Evolutionary conservation across 2,888 invertebrate genomes (phyloP), one percentile per base, ranked within the genome.

Genomic region (Notodonta ziczac): DNA sequence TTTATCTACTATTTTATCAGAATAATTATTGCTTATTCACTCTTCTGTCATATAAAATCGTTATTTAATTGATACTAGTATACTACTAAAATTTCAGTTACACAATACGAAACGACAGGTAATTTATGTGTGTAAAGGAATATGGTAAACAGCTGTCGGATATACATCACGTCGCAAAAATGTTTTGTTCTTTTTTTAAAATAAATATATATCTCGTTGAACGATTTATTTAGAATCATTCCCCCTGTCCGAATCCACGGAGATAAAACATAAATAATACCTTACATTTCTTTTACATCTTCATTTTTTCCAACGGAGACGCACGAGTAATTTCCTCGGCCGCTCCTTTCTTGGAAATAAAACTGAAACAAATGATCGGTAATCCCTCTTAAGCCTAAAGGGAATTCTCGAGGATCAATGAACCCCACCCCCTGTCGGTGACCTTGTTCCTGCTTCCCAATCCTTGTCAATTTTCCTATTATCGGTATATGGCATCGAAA

Each of bases 391-490:
- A 69, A 77, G 69, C 66, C 73, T 59, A 61, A 66, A 65, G 72
- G 67, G 69, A 69, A 73, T 70, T 72, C 61, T 69, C 66, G 61
- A 60, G 77, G 77, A 74, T 79, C 73, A 77, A 74, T 75, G 76
- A 70, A 66, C 65, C 65, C 56, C 61, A 59, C 56, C 62, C 63
- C 62, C 57, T 66, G 46, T 54, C 54, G 62, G 65, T 69, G 73
- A 79, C 74, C 78, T 79, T 72, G 73, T 61, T 48, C 58, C 63
- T 65, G 70, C 66, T 59, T 61, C 58, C 63, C 70, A 72, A 73
- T 73, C 65, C 73, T 75, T 77, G 72, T 76, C 73, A 79, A 81
- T 82, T 80, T 81, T 78, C 78, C 73, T 80, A 78, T 80, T 81
- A 78, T 71, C 69, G 62, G 66, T 78, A 73, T 76, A 74, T 71